Evolutionary conservation across 2,888 invertebrate species (phyloP), one percentile per base, ranked within the genome.

Genomic region (Frankliniella fusca): DNA sequence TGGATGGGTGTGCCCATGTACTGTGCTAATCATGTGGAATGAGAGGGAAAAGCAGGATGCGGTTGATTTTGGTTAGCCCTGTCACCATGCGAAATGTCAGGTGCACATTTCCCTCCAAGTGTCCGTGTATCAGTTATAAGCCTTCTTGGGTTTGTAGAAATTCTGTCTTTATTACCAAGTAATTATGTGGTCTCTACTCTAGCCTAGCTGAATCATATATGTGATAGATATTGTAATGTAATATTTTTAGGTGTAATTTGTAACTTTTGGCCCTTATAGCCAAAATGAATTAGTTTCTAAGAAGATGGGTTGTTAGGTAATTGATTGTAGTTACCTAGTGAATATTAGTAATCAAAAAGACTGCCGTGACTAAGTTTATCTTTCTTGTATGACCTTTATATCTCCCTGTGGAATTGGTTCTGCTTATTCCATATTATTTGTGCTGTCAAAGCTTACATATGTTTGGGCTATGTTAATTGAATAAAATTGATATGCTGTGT

Each of bases 291-390:
- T 76, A 76, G 70, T 27, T 23, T 11, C 9, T 76, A 76, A 76
- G 70, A 23, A 27, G 12, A 27, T 76, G 27, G 70, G 70, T 27
- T 76, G 23, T 76, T 76, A 76, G 70, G 70, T 76, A 76, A 76
- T 76, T 76, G 11, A 12, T 76, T 76, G 27, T 27, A 76, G 70
- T 76, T 76, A 76, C 70, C 70, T 76, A 23, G 70, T 76, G 70
- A 76, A 76, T 76, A 76, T 76, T 76, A 76, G 70, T 12, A 27
- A 76, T 76, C 70, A 76, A 76, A 76, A 76, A 76, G 70, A 76
- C 70, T 76, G 70, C 70, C 70, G 70, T 76, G 70, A 76, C 70
- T 76, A 27, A 76, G 70, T 76, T 23, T 11, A 76, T 27, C 70
- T 76, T 76, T 76, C 70, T 76, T n/a, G 10, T 70, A 27, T 76